These are phyloP conservation scores for Perithous albicinctus DNA, from an alignment of 2,888 invertebrate species.

Conservation along the genomic window DNA sequence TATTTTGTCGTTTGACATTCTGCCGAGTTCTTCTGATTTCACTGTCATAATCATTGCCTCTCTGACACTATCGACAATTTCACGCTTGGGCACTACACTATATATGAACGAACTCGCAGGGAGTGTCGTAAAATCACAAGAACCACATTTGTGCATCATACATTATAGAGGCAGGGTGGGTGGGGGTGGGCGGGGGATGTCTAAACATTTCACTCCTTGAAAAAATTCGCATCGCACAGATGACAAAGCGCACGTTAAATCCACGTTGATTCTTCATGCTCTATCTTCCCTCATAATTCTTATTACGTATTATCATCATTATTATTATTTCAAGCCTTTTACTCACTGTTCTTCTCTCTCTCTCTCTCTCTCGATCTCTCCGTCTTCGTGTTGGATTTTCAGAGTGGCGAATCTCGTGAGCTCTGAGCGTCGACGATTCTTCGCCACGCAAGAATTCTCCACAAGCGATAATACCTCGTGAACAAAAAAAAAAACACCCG, in stretches of 20 bases:
- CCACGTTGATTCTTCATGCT: neutral
- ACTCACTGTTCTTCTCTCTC: slow-evolving; percentile 44
- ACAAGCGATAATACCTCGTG: neutral
- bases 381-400: neutral
- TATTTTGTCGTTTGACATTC: too few relatives aligned
- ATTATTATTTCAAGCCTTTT: neutral
- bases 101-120: neutral
- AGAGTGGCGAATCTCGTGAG: neutral
- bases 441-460: neutral
- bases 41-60: too few relatives aligned
- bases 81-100: neutral
- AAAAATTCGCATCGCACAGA: neutral
- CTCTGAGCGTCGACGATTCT: neutral
- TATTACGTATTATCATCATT: neutral
- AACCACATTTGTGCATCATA: neutral
- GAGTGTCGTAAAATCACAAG: neutral
- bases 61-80: neutral
- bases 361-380: neutral
- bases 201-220: neutral
- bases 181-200: neutral
- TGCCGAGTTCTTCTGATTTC: too few relatives aligned
- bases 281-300: neutral
- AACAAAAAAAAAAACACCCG: neutral
- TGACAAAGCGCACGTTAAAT: slow-evolving; percentile 1
- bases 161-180: neutral